These are phyloP conservation scores for Poecilobothrus nobilitatus DNA, from an alignment of 2,888 invertebrate species.

Conservation along the genomic window DNA sequence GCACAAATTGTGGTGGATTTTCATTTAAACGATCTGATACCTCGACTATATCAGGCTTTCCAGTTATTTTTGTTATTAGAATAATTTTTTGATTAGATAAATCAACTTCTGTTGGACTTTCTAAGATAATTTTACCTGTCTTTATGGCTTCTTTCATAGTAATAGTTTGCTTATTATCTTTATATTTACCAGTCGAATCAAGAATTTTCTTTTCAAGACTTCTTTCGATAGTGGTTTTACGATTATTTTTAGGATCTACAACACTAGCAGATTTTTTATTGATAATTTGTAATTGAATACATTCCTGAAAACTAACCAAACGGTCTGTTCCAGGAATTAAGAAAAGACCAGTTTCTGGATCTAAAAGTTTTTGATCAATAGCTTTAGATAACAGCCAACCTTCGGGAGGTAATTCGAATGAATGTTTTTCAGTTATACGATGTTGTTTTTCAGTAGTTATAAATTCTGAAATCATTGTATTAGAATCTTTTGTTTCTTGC, in stretches of 20 bases:
- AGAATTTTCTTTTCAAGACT: conserved; percentile 73
- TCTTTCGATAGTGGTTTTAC: conserved; percentile 57
- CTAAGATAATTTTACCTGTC: conserved; percentile 54
- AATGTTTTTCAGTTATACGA: conserved; percentile 53
- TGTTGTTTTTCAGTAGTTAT: conserved; percentile 43
- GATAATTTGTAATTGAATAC: conserved; percentile 75
- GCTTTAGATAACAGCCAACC: conserved; percentile 80
- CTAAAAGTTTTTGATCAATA: conserved; percentile 70
- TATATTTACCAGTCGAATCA: conserved; percentile 70
- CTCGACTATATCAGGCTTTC: conserved; percentile 64
- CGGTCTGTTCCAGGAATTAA: conserved; percentile 80
- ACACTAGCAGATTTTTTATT: conserved; percentile 76
- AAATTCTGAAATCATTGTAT: conserved; percentile 45
- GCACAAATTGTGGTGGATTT: conserved; percentile 45
- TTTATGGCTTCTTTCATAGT: conserved; percentile 65
- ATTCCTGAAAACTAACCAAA: conserved; percentile 76
- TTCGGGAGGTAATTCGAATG: conserved; percentile 69
- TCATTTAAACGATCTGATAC: conserved; percentile 51
- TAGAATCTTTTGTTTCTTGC: conserved; percentile 36
- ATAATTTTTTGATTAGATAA: conserved; percentile 53
- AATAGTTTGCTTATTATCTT: conserved; percentile 50
- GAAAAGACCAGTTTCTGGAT: conserved; percentile 75
- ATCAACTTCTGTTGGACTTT: conserved; percentile 46
- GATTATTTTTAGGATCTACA: conserved; percentile 64
- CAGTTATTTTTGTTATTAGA: conserved; percentile 63